Percentiles rank a stretch among this genome's conserved stretches.
These are phyloP conservation scores for Crotalus helleri DNA, from an alignment of 2,113 vertebrate species.

Conservation along the genomic window DNA sequence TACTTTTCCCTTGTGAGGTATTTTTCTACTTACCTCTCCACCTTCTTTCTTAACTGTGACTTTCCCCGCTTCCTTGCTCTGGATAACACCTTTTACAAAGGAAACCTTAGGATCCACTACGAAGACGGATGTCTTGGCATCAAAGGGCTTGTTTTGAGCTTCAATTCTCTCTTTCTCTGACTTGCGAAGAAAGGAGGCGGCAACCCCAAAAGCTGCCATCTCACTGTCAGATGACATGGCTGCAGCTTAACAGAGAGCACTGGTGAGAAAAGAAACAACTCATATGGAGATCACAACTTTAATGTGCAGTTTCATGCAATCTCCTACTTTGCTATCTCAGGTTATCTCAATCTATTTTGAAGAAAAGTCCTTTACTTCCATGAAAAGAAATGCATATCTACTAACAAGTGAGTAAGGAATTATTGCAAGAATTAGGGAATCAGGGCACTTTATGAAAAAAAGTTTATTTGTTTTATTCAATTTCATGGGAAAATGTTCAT, in stretches of 20 bases:
- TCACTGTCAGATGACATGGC: constrained; percentile 81
- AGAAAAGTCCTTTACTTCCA: not conserved
- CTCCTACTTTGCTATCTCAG: not conserved
- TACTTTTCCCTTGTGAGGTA: not conserved
- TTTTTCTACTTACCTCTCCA: constrained; percentile 62
- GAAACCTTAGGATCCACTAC: constrained; percentile 71
- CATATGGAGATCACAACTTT: not conserved
- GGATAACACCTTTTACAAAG: constrained; percentile 70
- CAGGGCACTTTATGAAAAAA: not conserved
- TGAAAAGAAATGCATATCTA: not conserved
- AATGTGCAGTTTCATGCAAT: rapidly evolving
- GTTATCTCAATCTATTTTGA: not conserved
- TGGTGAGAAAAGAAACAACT: constrained; percentile 32
- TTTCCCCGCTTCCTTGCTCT: constrained; percentile 68
- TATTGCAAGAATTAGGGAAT: not conserved
- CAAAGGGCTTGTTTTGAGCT: constrained; percentile 78
- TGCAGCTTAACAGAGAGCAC: constrained; percentile 40
- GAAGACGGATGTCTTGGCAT: constrained; percentile 70
- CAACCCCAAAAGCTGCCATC: constrained; percentile 82
- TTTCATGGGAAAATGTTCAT: not conserved
- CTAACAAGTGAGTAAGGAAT: not conserved
- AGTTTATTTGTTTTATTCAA: not conserved
- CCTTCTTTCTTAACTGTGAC: constrained; percentile 68
- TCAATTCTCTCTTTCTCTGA: constrained; percentile 86
- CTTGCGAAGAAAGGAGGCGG: constrained; percentile 80